Evolutionary conservation across 1,140 invertebrate species (phyloP), one percentile per base, ranked within the genome.

Genomic region (Lamellibrachia luymesi): DNA sequence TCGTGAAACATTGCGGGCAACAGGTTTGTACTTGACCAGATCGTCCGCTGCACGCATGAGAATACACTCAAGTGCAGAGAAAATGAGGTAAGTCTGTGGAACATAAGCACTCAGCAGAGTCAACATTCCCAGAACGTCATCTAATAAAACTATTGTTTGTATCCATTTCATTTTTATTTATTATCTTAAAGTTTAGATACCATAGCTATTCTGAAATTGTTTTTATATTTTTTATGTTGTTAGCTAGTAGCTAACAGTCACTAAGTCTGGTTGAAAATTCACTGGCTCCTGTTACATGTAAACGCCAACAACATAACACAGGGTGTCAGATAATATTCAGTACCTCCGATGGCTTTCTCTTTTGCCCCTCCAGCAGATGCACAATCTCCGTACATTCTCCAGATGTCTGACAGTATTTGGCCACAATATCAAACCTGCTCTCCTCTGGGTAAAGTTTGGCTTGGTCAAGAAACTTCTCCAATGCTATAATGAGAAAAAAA

Each of bases 261-360:
- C 25, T 10, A 80, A 8, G 52, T 56, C 6, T 6, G 52, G 6
- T 56, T 56, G 52, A 56, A 56, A 56, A 56, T 56, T 8, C 52
- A 56, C 6, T 56, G 6, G 6, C 52, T 8, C 52, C 52, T 56
- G 6, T 17, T 22, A 80, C 64, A 80, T 17, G 5, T 0, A 6
- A 56, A 80, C 25, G 4, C 2, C 64, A 80, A 17, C 64, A 80
- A 17, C 13, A 80, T 22, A 6, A 80, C 2, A 80, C 13, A 80
- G 13, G 13, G 64, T 22, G 64, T 80, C 13, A 80, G 64, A 80
- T 80, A 6, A 80, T 10, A 22, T 80, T 80, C 13, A 80, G 64
- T 80, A 91, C 90, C 90, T 91, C 49, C 27, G 38, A 50, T 91
- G 90, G 90, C 27, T 91, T 91, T 91, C 90, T 91, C 49, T 91